Evolutionary conservation across 2,113 vertebrate species (phyloP), one percentile per base, ranked within the genome.

Genomic region (Talpa occidentalis): DNA sequence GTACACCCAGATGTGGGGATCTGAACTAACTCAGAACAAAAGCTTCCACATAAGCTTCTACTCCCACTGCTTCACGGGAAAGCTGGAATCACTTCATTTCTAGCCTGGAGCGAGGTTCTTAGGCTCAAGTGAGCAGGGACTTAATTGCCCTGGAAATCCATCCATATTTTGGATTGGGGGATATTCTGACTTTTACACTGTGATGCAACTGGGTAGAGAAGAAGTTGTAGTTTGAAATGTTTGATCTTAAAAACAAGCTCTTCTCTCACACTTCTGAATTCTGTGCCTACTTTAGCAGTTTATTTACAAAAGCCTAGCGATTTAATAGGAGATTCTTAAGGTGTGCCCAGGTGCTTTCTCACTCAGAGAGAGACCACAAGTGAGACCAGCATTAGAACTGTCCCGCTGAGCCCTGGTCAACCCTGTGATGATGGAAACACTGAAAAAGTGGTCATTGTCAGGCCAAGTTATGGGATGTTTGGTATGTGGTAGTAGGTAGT

Each of bases 21-120:
- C 21, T 35, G 78, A 78, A 59, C 0, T 37, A 64, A 32, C 14
- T 16, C 54, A 30, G 66, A 94, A 94, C 83, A 95, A 80, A 96
- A 85, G 69, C 70, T 30, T 78, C 24, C 60, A 54, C 80, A 47
- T 7, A 16, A 56, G 86, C 1, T 1, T 49, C 8, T 42, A 30
- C 88, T 64, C 76, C 72, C 67, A 12, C 82, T 17, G 77, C 90
- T 69, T 24, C 6, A 0, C 14, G 42, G 89, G 72, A 19, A 42
- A 82, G 82, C 49, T 88, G 81, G 73, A 19, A 28, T 56, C 67
- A 54, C 47, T 40, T 60, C 30, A 24, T 4, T 28, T 44, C 59
- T 32, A 70, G 62, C 83, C 83, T 60, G 32, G 67, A 72, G 37
- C 37, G 40, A 42, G 6, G 10, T 90, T 88, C 76, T 70, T 32